A percentile compares a stretch with the other conserved stretches of the same genome.
phyloP scores from a whole-genome alignment of 2,797 vertebrate genomes.

The Loriculus beryllinus region DNA sequence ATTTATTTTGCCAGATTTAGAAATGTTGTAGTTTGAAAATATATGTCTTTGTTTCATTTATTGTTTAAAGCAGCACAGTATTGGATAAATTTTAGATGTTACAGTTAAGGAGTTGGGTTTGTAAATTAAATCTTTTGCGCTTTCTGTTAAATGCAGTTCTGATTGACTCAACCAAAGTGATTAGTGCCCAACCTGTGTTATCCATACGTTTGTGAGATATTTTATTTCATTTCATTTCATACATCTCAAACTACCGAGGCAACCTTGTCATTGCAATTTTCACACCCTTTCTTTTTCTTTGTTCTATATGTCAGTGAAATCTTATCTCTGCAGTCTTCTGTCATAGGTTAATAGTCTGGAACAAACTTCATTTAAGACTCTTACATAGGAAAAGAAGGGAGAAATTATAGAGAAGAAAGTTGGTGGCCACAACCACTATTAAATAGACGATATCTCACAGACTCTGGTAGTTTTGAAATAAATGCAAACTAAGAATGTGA shows the following conservation, averaged over 20 bases:
- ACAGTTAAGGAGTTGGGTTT: background rate
- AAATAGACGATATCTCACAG: background rate
- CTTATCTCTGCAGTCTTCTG: conserved; percentile 74
- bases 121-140: background rate
- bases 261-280: conserved; percentile 79
- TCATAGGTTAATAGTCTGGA: conserved; percentile 79
- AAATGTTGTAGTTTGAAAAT: background rate
- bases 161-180: conserved; percentile 18
- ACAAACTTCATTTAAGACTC: conserved; percentile 75
- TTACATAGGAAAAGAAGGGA: conserved; percentile 55
- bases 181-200: conserved; percentile 42
- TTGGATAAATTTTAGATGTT: background rate
- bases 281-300: conserved; percentile 73
- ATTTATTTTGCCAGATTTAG: background rate
- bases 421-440: conserved; percentile 29
- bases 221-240: conserved; percentile 70
- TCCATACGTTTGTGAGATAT: conserved; percentile 69
- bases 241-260: conserved; percentile 70
- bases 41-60: background rate
- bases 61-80: background rate
- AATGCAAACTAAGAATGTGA: background rate
- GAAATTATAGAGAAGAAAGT: conserved; percentile 52
- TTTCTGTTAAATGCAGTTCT: background rate
- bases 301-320: conserved; percentile 75
- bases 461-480: conserved; percentile 8